Base-by-base conservation (phyloP, 2,113 vertebrate genomes). In the Gallinago paraguaiae region DNA sequence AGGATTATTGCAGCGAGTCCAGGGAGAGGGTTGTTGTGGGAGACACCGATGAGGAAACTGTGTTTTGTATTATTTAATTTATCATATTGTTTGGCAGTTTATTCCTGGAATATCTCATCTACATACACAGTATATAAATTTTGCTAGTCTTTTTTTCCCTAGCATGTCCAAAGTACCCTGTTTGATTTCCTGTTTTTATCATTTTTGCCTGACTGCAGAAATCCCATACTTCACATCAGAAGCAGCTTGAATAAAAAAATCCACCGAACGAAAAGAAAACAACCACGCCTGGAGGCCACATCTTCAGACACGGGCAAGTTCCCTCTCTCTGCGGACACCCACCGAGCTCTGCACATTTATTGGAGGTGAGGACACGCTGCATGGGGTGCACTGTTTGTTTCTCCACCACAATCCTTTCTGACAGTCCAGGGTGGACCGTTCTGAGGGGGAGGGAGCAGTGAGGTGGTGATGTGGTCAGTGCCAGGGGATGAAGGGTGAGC, bases 221-320 rank as follows among this genome's bases (percentile, higher is more conserved):
- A 79, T 83, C 80, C 64, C 90, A 82, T 65, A 17, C n/a, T 88
- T 79, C 30, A 27, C 68, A 53, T 28, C 80, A 60, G 86, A 41
- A 88, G 28, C 80, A 82, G 72, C 77, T 89, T 69, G 90, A 92
- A 90, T 88, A 22, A 59, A 83, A 75, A 80, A 83, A 77, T 63
- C 41, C 79, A 9, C 35, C 30, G 51, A 74, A 65, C 0, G 9
- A 20, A 87, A 93, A 61, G 88, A n/a, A 94, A 95, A 76, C 72
- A 53, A 1, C 22, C 24, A 0, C 2, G 0, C 43, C 75, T 12
- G 56, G 60, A 78, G 72, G 67, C 46, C 46, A 15, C 78, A 11
- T 61, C 59, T 79, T 37, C 74, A 51, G 84, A 43, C 51, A 20
- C 1, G 0, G 68, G 17, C 60, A 31, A 59, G 64, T 14, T 81